A percentile compares a stretch with the other conserved stretches of the same genome.
These are phyloP conservation scores for Mnemiopsis leidyi DNA, from an alignment of 37 sponge, comb jelly and placozoan species.

Conservation along the genomic window DNA sequence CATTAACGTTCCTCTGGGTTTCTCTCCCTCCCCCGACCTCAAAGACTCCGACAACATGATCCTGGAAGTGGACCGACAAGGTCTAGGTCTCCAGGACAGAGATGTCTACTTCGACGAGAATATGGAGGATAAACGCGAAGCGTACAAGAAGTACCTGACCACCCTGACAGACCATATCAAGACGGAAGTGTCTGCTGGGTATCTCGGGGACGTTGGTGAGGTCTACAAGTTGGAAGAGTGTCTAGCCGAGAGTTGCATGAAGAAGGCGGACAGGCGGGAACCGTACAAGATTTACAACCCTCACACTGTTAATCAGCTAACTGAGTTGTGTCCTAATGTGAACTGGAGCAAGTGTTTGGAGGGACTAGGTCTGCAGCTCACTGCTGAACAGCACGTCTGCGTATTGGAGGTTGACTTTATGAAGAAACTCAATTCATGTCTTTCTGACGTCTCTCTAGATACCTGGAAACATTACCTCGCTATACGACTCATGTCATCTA, in stretches of 20 bases:
- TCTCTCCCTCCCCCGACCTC: slow-evolving; percentile 8
- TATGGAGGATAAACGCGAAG: slow-evolving; percentile 4
- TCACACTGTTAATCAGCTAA: not conserved
- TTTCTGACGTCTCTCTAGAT: not conserved
- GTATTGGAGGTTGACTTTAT: slow-evolving; percentile 2
- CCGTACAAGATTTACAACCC: slow-evolving; percentile 39
- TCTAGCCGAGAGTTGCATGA: slow-evolving; percentile 22
- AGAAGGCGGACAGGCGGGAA: not conserved
- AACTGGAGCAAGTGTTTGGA: not conserved
- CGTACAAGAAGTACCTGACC: slow-evolving; percentile 6
- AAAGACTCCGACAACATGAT: slow-evolving; percentile 43
- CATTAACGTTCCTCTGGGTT: not conserved
- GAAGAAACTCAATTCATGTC: not conserved
- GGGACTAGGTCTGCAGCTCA: not conserved
- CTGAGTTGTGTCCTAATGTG: not conserved
- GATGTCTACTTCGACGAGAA: slow-evolving; percentile 61
- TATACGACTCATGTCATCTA: slow-evolving; percentile 13
- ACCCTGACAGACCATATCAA: not conserved
- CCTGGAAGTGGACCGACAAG: not conserved
- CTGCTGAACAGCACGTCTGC: not conserved
- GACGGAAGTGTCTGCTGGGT: no score
- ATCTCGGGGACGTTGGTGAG: not conserved
- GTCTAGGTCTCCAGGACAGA: slow-evolving; percentile 43
- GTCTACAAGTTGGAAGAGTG: slow-evolving; percentile 45
- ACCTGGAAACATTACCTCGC: slow-evolving; percentile 57